Evolutionary conservation across 2,797 vertebrate species (phyloP), one percentile per base, ranked within the genome.

Genomic region (Sylvia borin): DNA sequence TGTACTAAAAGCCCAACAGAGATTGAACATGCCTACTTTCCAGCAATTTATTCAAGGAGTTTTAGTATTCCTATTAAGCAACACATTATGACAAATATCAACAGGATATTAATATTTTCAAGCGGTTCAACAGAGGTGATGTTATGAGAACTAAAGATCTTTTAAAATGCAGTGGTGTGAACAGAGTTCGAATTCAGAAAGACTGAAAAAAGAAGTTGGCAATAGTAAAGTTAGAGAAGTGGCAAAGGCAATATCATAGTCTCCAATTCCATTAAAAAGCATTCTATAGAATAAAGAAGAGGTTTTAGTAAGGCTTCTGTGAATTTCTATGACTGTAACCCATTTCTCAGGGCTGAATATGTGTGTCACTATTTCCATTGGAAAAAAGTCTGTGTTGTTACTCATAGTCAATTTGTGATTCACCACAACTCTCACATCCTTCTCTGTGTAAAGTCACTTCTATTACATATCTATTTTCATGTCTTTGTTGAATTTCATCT

Each of bases 1-100:
- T 88, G 84, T 94, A 90, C 36, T 68, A 78, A 91, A 95, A 95
- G 38, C 36, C 45, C 90, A 93, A 80, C 12, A 89, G 47, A 88
- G 31, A 93, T 1, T 77, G 54, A 94, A 24, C 89, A 42, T 42
- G 43, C 43, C 42, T 36, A 36, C 36, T 36, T 80, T 75, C 29
- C 84, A 90, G 31, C 13, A 88, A 61, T 81, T 85, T 88, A 77
- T 85, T 82, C 36, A 75, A 83, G 53, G 16, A 83, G 16, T 7
- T 90, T 88, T 88, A 32, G 25, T 70, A n/a, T 58, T 92, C 26
- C 16, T 83, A 40, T 80, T 90, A 89, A n/a, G 16, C 25, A 68
- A 62, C 24, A 71, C 26, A 62, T 60, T 77, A 61, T 58, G 82
- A 53, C 16, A 77, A 66, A 34, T 43, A 79, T 61, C 57, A 94